Evolutionary conservation across 2,113 vertebrate species (phyloP).

Genomic region (Echinops telfairi): DNA sequence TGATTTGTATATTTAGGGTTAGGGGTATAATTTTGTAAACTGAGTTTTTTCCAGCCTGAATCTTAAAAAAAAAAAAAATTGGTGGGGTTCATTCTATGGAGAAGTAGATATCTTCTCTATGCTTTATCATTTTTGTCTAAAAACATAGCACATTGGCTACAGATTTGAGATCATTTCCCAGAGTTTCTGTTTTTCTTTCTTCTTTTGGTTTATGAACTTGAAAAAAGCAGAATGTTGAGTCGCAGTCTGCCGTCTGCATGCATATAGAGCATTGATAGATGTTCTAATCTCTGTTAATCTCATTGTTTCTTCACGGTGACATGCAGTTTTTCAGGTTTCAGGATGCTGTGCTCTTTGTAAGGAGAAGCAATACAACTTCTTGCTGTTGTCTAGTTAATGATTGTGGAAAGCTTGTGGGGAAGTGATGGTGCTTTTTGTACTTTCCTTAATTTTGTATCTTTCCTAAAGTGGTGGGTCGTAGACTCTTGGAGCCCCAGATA

Average conservation of each 20-base stretch:
- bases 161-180: slow-evolving; percentile 45
- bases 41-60: slow-evolving; percentile 20
- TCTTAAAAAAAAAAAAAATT: slow-evolving; percentile 24
- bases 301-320: slow-evolving; percentile 67
- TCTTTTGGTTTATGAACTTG: slow-evolving; percentile 35
- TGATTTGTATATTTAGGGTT: slow-evolving; percentile 17
- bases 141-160: slow-evolving; percentile 12
- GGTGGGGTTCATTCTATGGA: background rate
- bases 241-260: slow-evolving; percentile 55
- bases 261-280: slow-evolving; percentile 57
- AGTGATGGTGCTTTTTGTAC: background rate
- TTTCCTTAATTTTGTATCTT: background rate
- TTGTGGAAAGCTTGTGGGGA: background rate
- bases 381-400: slow-evolving; percentile 43
- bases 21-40: slow-evolving; percentile 22
- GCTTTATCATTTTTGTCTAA: slow-evolving; percentile 47
- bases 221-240: slow-evolving; percentile 20
- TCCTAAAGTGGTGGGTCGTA: slow-evolving; percentile 17
- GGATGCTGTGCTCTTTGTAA: slow-evolving; percentile 45
- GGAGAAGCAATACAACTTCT: slow-evolving; percentile 61
- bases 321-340: slow-evolving; percentile 58
- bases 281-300: slow-evolving; percentile 55
- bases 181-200: slow-evolving; percentile 31
- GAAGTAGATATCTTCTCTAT: slow-evolving; percentile 3
- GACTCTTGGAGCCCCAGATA: background rate